Evolutionary conservation across 1,140 invertebrate species (phyloP).

Genomic region (Pygmarrhopalites habei): DNA sequence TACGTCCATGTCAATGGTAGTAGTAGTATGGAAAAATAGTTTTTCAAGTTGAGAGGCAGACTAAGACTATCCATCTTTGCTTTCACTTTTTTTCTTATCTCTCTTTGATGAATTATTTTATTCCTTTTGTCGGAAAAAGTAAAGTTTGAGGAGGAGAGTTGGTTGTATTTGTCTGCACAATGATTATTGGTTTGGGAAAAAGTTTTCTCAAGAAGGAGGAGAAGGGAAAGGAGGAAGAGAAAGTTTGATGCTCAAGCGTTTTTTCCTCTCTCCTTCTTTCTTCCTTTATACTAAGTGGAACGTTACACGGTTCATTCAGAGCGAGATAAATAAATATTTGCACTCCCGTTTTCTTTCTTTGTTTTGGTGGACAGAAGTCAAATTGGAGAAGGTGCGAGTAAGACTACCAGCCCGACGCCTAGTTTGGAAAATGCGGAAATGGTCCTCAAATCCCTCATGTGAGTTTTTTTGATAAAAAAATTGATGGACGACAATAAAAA

Average conservation of each 20-base stretch:
- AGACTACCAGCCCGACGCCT: constrained; percentile 36
- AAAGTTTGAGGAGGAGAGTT: too few relatives aligned
- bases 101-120: constrained; percentile 37
- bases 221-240: not conserved
- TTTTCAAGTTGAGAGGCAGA: not conserved
- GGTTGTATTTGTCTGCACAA: not conserved
- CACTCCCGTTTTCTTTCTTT: constrained; percentile 13
- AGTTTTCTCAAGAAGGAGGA: not conserved
- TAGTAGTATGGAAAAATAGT: too few relatives aligned
- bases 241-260: not conserved
- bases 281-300: not conserved
- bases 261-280: not conserved
- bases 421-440: constrained; percentile 42
- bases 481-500: too few relatives aligned
- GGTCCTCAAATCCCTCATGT: too few relatives aligned
- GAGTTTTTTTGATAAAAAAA: too few relatives aligned
- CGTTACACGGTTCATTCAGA: not conserved
- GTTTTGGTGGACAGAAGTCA: constrained; percentile 23
- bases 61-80: not conserved
- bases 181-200: not conserved
- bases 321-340: constrained; percentile 14
- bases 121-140: constrained; percentile 10
- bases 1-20: too few relatives aligned
- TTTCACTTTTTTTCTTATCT: constrained; percentile 16
- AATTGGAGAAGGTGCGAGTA: constrained; percentile 26